Evolutionary conservation across 1,140 invertebrate genomes (phyloP).

Genomic region (Oncopodura yosiiana): DNA sequence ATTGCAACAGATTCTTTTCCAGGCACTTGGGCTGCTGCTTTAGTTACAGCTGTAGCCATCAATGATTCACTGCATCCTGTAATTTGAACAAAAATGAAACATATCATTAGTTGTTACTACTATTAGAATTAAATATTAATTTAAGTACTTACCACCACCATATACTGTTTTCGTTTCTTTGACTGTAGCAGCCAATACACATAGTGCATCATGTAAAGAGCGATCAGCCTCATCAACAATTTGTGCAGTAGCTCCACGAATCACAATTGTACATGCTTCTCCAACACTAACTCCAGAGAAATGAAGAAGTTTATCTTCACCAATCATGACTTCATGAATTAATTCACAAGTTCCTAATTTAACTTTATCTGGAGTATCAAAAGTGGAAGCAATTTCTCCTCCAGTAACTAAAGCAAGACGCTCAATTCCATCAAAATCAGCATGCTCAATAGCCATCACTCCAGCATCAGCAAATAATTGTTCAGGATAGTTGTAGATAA

Average conservation of each 20-base stretch:
- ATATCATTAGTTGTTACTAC: background rate
- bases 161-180: conserved; percentile 82
- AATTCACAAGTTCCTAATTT: conserved; percentile 88
- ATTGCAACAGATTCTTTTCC: conserved; percentile 97
- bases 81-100: conserved; percentile 24
- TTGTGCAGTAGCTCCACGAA: conserved; percentile 97
- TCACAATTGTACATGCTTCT: conserved; percentile 92
- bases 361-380: conserved; percentile 83
- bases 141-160: conserved; percentile 62
- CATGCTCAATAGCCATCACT: conserved; percentile 99
- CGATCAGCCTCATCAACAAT: conserved; percentile 98
- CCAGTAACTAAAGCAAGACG: conserved; percentile 91
- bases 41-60: conserved; percentile 85
- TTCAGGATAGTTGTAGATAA: conserved; percentile 99
- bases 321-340: conserved; percentile 97
- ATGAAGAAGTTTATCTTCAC: conserved; percentile 89
- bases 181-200: conserved; percentile 91
- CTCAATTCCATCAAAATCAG: conserved; percentile 99
- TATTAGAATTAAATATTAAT: conserved; percentile 3
- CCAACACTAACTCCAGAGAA: conserved; percentile 91
- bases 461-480: conserved; percentile 97
- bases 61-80: conserved; percentile 81
- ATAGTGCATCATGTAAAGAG: conserved; percentile 95
- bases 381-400: conserved; percentile 97
- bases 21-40: conserved; percentile 73